Evolutionary conservation across 2,888 invertebrate species (phyloP), one percentile per base, ranked within the genome.

Genomic region (Stenchaetothrips biformis): DNA sequence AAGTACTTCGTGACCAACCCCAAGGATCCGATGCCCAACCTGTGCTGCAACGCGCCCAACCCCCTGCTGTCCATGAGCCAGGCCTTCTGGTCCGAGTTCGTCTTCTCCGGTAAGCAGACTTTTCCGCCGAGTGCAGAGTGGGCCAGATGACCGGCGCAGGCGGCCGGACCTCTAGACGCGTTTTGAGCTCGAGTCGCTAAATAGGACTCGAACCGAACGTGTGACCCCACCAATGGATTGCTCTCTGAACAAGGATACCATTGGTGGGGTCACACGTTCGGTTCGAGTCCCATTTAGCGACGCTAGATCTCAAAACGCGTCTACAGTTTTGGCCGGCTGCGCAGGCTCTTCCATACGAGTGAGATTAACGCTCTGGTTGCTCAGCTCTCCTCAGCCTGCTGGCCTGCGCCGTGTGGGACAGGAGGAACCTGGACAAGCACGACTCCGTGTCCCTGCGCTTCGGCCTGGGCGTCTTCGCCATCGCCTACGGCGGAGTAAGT

Each of bases 381-480:
- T 7, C 67, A 74, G 67, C 67, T 8, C 25, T 88, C 48, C 84
- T 88, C 48, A 85, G 87, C 83, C 82, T 87, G 53, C 84, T 87
- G 2, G 86, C 86, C 2, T 87, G 88, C 82, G 85, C 86, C 9
- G 84, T 86, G 7, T 87, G 87, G 86, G 88, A 88, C 82, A 82
- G 81, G 3, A 86, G 87, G 37, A 88, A 87, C 82, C 83, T 83
- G 27, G 83, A 83, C 2, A 86, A 87, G 82, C 85, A 85, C 1
- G 87, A 88, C 82, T 86, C 87, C 0, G 84, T 85, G 0, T 84
- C 88, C 0, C 83, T 88, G 59, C 88, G 86, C 82, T 88, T 88
- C 83, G 88, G 87, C 2, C 81, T 88, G 53, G 83, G 86, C 11
- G 85, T 88, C 8, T 84, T 86, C 6, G 86, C 85, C 13, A 81